Percentiles rank a stretch among this genome's conserved stretches.
These are phyloP conservation scores for Spea multiplicata DNA, from an alignment of 2,113 vertebrate genomes.

Conservation along the genomic window DNA sequence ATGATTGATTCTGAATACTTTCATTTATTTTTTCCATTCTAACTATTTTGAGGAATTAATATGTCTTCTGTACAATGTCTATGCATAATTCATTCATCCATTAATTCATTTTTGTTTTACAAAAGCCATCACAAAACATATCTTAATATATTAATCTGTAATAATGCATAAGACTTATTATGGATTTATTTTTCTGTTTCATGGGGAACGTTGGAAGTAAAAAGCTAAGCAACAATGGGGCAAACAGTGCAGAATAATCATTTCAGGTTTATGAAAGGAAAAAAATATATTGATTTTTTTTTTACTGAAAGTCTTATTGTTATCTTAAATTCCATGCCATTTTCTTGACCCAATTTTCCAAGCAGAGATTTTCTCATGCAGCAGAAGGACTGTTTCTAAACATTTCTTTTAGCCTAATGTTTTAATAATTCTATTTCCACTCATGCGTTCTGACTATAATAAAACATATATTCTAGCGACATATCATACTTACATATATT, in stretches of 20 bases:
- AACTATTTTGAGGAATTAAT: too few species aligned
- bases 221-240: background rate
- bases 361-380: background rate
- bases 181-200: background rate
- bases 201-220: background rate
- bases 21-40: too few species aligned
- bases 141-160: too few species aligned
- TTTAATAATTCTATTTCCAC: background rate
- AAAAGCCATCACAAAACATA: too few species aligned
- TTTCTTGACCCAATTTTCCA: constrained; percentile 1
- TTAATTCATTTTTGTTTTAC: too few species aligned
- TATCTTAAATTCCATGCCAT: background rate
- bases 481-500: too few species aligned
- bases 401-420: background rate
- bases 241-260: background rate
- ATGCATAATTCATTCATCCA: too few species aligned
- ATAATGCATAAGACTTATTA: too few species aligned
- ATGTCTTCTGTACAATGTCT: too few species aligned
- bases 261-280: background rate
- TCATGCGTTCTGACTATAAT: background rate
- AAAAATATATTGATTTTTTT: background rate
- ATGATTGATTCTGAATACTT: too few species aligned
- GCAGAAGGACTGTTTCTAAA: background rate
- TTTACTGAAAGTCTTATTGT: background rate
- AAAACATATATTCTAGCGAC: too few species aligned